Base-by-base conservation (phyloP, 2,888 invertebrate genomes). In the Atethmia centrago region DNA sequence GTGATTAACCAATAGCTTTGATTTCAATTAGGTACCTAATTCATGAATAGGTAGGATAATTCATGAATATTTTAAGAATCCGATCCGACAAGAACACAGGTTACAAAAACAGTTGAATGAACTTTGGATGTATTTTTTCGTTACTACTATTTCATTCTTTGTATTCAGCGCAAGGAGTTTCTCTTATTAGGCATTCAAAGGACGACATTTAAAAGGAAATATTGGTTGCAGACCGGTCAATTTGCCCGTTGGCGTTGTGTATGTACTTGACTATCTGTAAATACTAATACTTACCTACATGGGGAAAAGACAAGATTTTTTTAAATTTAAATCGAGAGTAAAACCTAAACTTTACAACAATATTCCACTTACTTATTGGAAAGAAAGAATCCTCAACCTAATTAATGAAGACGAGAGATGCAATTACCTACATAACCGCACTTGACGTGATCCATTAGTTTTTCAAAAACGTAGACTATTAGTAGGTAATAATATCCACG, bases 151-250 rank as follows among this genome's bases (percentile, higher is more conserved):
- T 89, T 88, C 85, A 89, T 88, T 89, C 89, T 95, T 95, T 93
- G 93, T 95, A 96, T 95, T 95, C 96, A 93, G 87, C 84, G 83
- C 93, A 89, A 91, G 92, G 90, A 90, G 92, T 92, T 92, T 92
- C 90, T 91, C 94, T 95, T 93, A 95, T 96, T 96, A 95, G 87
- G 91, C 89, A 96, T 96, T 95, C 96, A 95, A 94, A 93, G 93
- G 93, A 93, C 92, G 91, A 91, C 92, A 92, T 94, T 91, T 95
- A 94, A 94, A 95, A 95, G 95, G 95, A 95, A 95, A 95, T 95
- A 95, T 95, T 92, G 93, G 90, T 82, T 90, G 90, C 88, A 81
- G 82, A 65, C 79, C 74, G 74, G 74, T 83, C 83, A 83, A 81
- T 84, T 80, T 77, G 83, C 82, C 77, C 72, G 72, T 81, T 80